Conservation (phyloP, 1,140 invertebrate genomes). For the Gryon sp. region DNA sequence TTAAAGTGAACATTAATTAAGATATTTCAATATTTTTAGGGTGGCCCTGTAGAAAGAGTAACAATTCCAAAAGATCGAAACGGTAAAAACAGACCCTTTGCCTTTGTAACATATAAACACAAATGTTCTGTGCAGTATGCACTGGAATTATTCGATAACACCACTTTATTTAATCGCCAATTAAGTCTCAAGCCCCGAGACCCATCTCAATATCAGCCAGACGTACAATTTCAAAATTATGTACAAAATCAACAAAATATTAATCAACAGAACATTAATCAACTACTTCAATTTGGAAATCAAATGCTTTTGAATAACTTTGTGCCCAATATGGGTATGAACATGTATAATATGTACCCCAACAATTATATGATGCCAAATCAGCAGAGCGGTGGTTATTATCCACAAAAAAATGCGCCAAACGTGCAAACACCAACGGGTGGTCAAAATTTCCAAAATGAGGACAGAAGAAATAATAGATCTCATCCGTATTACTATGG, state of each 20-base stretch:
- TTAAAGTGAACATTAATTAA: neutral
- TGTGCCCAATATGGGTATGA: slow-evolving; percentile 24
- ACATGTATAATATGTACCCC: slow-evolving; percentile 48
- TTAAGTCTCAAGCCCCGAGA: slow-evolving; percentile 77
- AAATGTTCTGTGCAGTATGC: slow-evolving; percentile 86
- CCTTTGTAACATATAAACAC: slow-evolving; percentile 88
- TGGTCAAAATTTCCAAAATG: slow-evolving; percentile 27
- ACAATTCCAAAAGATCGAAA: slow-evolving; percentile 86
- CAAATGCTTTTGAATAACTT: slow-evolving; percentile 69
- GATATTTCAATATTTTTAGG: slow-evolving; percentile 76
- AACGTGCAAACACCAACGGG: neutral
- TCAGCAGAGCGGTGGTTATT: slow-evolving; percentile 33
- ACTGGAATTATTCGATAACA: slow-evolving; percentile 84
- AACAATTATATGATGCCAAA: slow-evolving; percentile 42
- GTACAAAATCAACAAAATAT: slow-evolving; percentile 17
- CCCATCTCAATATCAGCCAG: slow-evolving; percentile 32
- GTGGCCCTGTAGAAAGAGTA: slow-evolving; percentile 87
- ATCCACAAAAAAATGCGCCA: slow-evolving; percentile 6
- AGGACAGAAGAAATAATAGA: slow-evolving; percentile 62
- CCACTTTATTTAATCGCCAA: slow-evolving; percentile 79
- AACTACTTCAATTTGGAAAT: slow-evolving; percentile 65
- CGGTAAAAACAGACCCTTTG: slow-evolving; percentile 84
- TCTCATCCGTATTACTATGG: slow-evolving; percentile 66
- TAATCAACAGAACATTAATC: slow-evolving; percentile 37
- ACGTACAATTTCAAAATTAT: slow-evolving; percentile 10